Conservation (phyloP, 1,140 invertebrate genomes). For the Neuroterus valhalla region DNA sequence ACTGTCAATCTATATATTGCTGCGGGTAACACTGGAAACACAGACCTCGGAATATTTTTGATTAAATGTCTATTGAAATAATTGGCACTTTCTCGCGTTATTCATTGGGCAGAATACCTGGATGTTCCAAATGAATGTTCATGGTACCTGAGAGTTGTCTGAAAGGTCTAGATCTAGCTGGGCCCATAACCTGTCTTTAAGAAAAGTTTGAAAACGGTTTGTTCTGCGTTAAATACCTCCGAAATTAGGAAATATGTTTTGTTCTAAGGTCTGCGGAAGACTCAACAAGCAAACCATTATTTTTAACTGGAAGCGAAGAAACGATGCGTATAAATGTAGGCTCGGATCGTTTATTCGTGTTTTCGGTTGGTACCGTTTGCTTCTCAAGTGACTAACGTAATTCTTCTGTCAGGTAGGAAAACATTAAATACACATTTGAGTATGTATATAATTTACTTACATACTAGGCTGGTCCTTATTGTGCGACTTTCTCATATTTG, state of each 20-base stretch:
- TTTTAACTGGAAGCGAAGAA: slow-evolving; percentile 45
- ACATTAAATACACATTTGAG: slow-evolving; percentile 59
- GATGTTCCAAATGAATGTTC: no score
- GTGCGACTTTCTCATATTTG: neutral
- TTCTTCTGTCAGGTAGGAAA: slow-evolving; percentile 46
- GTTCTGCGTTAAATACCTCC: slow-evolving; percentile 2
- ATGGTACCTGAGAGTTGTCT: no score
- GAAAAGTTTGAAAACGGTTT: no score
- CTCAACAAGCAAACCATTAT: slow-evolving; percentile 47
- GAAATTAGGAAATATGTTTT: slow-evolving; percentile 8
- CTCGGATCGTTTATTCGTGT: slow-evolving; percentile 51
- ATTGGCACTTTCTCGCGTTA: no score
- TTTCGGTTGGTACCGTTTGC: slow-evolving; percentile 38
- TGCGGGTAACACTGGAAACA: slow-evolving; percentile 7
- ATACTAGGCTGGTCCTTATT: neutral
- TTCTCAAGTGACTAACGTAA: slow-evolving; percentile 32
- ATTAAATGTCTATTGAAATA: neutral
- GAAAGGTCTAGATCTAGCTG: no score
- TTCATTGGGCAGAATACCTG: no score
- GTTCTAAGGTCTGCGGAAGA: slow-evolving; percentile 52
- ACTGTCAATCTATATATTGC: slow-evolving; percentile 17
- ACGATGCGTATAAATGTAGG: slow-evolving; percentile 66
- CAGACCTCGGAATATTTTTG: slow-evolving; percentile 5
- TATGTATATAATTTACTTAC: slow-evolving; percentile 53
- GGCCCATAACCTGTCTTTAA: no score